A percentile compares a stretch with the other conserved stretches of the same genome.
These are phyloP conservation scores for Caenorhabditis tropicalis DNA, from an alignment of 1,140 invertebrate genomes.

Conservation along the genomic window DNA sequence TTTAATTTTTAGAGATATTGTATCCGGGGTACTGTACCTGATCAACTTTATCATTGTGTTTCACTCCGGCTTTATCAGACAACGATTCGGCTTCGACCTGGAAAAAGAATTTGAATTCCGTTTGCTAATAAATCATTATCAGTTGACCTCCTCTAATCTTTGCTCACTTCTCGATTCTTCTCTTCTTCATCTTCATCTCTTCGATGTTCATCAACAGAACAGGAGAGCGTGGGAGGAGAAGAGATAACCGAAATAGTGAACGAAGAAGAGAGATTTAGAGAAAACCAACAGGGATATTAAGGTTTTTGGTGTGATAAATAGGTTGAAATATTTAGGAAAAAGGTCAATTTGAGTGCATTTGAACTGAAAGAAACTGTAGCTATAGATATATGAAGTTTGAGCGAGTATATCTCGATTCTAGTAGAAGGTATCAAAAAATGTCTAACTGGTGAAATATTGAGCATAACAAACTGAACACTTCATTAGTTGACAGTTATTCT, in stretches of 20 bases:
- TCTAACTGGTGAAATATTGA: background rate
- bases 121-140: background rate
- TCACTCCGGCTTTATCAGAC: slow-evolving; percentile 54
- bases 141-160: background rate
- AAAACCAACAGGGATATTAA: background rate
- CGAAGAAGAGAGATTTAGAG: background rate
- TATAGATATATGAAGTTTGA: too few species aligned
- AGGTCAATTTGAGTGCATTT: background rate
- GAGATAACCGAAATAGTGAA: background rate
- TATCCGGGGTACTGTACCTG: background rate
- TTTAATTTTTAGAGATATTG: background rate
- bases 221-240: background rate
- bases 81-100: slow-evolving; percentile 57
- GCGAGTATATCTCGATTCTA: background rate
- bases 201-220: slow-evolving; percentile 7
- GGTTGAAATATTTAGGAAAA: background rate
- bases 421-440: background rate
- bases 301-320: background rate
- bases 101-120: too few species aligned
- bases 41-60: slow-evolving; percentile 46
- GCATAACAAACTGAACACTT: background rate
- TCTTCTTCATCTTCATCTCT: background rate
- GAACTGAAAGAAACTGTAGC: too few species aligned
- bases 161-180: background rate
- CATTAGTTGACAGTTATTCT: background rate